Percentiles rank a stretch among this genome's conserved stretches.
Evolutionary conservation across 2,888 invertebrate genomes (phyloP).

Genomic region (Polymixis flavicincta): DNA sequence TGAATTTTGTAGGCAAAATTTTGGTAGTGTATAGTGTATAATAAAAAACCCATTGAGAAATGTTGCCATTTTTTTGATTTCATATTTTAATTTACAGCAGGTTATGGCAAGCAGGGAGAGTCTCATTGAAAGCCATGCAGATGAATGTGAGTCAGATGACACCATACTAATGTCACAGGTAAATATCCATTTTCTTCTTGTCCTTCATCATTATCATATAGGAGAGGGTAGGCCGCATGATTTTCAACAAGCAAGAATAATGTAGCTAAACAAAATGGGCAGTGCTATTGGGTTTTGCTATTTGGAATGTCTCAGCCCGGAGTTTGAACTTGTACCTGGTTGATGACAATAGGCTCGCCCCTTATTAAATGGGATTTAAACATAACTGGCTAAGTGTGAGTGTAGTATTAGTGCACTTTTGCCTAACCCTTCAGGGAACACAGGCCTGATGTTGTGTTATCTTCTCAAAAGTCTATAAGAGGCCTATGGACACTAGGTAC

Average conservation of each 20-base stretch:
- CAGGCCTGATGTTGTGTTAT: background rate
- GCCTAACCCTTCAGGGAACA: too few relatives aligned
- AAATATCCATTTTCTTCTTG: conserved; percentile 47
- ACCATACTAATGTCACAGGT: conserved; percentile 95
- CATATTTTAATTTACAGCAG: conserved; percentile 88
- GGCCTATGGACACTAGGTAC: background rate
- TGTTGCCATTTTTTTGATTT: background rate
- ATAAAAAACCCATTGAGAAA: background rate
- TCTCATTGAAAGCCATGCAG: conserved; percentile 92
- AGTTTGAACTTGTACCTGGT: background rate
- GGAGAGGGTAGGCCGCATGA: background rate
- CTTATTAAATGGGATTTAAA: background rate
- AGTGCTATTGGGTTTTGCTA: background rate
- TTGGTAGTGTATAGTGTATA: too few relatives aligned
- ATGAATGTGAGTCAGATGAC: conserved; percentile 94
- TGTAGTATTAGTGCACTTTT: too few relatives aligned
- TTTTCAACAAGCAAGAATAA: background rate
- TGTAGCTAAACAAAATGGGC: background rate
- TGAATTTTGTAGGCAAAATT: too few relatives aligned
- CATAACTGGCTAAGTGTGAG: too few relatives aligned
- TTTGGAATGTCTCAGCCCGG: background rate
- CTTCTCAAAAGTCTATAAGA: background rate
- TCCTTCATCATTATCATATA: background rate
- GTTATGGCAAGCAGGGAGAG: conserved; percentile 95
- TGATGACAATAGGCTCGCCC: background rate